Evolutionary conservation across 2,797 vertebrate species (phyloP).

Genomic region (Epinephelus awoara): DNA sequence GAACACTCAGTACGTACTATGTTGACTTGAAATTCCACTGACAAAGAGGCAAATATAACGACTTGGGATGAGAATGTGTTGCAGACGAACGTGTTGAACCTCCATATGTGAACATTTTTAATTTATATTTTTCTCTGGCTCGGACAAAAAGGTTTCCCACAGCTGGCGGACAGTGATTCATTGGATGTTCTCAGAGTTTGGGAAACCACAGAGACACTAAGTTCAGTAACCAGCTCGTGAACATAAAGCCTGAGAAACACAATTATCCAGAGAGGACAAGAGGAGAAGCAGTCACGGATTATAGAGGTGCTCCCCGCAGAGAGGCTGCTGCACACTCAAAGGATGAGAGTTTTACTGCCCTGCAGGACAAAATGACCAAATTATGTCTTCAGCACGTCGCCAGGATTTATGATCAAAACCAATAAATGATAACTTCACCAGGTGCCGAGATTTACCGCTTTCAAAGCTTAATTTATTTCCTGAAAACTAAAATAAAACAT

Average conservation of each 20-base stretch:
- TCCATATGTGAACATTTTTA: constrained; percentile 19
- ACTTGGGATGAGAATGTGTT: no score
- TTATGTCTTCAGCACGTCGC: neutral
- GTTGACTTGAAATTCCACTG: no score
- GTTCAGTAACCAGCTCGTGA: neutral
- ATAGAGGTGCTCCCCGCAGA: neutral
- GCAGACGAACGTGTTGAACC: neutral
- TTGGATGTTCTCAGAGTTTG: neutral
- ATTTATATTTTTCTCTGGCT: constrained; percentile 27
- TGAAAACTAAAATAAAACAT: neutral
- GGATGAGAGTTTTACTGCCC: neutral
- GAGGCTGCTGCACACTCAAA: neutral
- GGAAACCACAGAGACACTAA: neutral
- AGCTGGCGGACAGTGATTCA: neutral
- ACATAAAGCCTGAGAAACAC: neutral
- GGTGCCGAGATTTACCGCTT: neutral
- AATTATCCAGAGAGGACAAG: neutral
- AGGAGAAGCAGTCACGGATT: neutral
- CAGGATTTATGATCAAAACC: neutral
- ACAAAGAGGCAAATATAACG: no score
- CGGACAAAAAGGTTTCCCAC: neutral
- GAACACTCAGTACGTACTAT: no score
- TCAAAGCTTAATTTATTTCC: neutral
- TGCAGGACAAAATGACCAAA: neutral
- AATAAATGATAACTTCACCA: neutral